Evolutionary conservation across 2,888 invertebrate species (phyloP), one percentile per base, ranked within the genome.

Genomic region (Andrena minutula): DNA sequence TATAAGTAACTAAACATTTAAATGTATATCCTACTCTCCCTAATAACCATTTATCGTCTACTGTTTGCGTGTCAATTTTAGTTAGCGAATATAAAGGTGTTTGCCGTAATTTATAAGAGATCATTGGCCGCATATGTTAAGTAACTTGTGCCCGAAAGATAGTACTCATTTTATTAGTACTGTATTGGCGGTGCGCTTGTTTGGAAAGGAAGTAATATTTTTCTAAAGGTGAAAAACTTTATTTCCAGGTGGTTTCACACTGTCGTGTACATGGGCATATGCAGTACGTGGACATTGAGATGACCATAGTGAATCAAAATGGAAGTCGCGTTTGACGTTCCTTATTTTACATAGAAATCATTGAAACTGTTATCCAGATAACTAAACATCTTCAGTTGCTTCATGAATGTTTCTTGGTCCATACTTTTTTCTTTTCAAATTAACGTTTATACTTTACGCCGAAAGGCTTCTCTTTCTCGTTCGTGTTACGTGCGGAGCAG

Each of bases 171-270:
- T 69, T 47, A 51, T 51, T 58, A 58, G 28, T 56, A 51, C 28
- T 66, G 23, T 65, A 47, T 41, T 41, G 58, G 49, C 35, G 75
- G 53, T 51, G 51, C 8, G 69, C 16, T 28, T 41, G 7, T 47
- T 64, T 68, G 10, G 8, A 26, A 71, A 75, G 74, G 72, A 68
- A 79, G 78, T 73, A 82, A 82, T 75, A 72, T 79, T 87, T 79
- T 88, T 88, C 86, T 90, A 88, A 90, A 89, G 71, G 83, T 82
- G 79, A 85, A 87, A 87, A 83, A 86, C 89, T 91, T 90, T 90
- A 88, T 91, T 91, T 91, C 85, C 90, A 91, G 91, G 90, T 91
- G 84, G 88, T 87, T 87, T 88, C 81, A 86, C 84, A 88, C 86
- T 90, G 86, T 89, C 79, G 82, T 84, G 83, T 87, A 75, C 85